A percentile compares a stretch with the other conserved stretches of the same genome.
Evolutionary conservation across 1,140 invertebrate species (phyloP).

Genomic region (Stenopsyche tienmushanensis): DNA sequence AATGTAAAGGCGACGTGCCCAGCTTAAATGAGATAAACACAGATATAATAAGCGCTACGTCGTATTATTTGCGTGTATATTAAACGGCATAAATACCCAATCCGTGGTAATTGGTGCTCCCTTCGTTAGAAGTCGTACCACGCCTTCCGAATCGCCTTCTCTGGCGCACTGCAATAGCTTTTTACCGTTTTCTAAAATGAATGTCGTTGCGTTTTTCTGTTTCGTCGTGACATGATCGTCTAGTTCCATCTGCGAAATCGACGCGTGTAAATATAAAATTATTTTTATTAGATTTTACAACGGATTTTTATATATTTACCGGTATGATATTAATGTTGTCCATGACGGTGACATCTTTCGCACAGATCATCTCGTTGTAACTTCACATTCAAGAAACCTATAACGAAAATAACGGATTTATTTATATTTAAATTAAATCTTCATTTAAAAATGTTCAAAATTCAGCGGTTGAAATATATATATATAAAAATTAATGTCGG

Average conservation of each 20-base stretch:
- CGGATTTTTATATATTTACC: too few species aligned
- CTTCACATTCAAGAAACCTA: too few species aligned
- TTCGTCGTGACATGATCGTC: slow-evolving; percentile 30
- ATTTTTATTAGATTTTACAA: too few species aligned
- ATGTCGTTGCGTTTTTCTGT: slow-evolving; percentile 8
- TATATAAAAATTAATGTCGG: too few species aligned
- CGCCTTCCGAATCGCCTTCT: slow-evolving; percentile 74
- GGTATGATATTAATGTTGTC: background rate
- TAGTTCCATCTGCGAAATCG: slow-evolving; percentile 19
- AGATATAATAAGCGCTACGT: background rate
- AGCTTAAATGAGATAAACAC: slow-evolving; percentile 56
- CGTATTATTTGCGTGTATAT: background rate
- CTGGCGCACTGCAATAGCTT: slow-evolving; percentile 75
- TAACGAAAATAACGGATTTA: too few species aligned
- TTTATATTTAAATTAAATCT: too few species aligned
- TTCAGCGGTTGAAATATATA: too few species aligned
- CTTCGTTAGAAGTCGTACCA: slow-evolving; percentile 77
- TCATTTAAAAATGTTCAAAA: too few species aligned
- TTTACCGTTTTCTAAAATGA: slow-evolving; percentile 74
- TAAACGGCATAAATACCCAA: slow-evolving; percentile 64
- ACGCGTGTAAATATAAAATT: background rate
- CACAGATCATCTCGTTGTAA: slow-evolving; percentile 42
- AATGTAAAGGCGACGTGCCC: slow-evolving; percentile 86
- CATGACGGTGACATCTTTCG: slow-evolving; percentile 45
- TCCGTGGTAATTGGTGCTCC: slow-evolving; percentile 91